Percentiles rank a stretch among this genome's conserved stretches.
Conservation (phyloP, 2,113 vertebrate species). For the Ursus arctos region DNA sequence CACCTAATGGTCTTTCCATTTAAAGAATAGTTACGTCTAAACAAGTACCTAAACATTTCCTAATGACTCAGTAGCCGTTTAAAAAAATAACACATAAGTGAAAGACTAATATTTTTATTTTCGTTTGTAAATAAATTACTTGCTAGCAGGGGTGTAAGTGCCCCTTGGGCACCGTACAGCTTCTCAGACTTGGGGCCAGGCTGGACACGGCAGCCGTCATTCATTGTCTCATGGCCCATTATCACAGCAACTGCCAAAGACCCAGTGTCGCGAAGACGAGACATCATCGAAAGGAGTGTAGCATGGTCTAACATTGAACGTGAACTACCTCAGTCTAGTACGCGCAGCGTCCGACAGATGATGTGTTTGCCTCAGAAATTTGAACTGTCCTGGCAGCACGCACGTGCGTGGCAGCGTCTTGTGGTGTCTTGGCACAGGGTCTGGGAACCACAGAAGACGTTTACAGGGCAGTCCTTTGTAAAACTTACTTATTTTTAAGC, state of each 20-base stretch:
- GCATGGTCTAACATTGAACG: neutral
- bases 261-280: neutral
- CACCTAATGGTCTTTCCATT: neutral
- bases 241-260: neutral
- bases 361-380: neutral
- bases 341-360: neutral
- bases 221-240: neutral
- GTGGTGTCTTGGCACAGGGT: neutral
- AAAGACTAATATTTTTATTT: conserved; percentile 36
- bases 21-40: neutral
- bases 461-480: neutral
- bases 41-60: neutral
- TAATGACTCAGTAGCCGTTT: neutral
- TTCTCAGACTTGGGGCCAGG: neutral
- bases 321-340: neutral
- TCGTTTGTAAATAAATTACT: neutral
- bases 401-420: neutral
- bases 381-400: neutral
- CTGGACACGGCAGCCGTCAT: neutral
- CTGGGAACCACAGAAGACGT: neutral
- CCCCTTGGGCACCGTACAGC: neutral
- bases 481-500: neutral
- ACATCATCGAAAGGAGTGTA: neutral
- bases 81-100: neutral
- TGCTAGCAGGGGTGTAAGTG: neutral